Conservation (phyloP, 2,113 vertebrate species). For the Mesocricetus auratus region DNA sequence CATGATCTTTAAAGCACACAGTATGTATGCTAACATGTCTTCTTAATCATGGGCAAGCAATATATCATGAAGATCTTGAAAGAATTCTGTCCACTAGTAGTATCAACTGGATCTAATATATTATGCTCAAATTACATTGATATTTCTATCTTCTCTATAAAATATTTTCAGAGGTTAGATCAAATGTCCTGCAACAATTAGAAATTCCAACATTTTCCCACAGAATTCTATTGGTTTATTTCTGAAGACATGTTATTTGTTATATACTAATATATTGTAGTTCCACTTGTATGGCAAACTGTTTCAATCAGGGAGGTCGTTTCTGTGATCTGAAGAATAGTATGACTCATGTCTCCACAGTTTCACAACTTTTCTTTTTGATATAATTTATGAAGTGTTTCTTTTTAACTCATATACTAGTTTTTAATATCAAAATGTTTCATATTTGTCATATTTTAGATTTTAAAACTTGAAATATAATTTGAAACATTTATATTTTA, state of each 20-base stretch:
- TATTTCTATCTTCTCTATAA: background rate
- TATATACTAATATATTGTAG: background rate
- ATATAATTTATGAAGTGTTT: background rate
- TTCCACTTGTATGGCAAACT: background rate
- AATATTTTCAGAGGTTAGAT: background rate
- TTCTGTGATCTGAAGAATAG: too few relatives aligned
- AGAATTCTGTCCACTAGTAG: background rate
- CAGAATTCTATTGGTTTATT: background rate
- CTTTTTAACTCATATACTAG: background rate
- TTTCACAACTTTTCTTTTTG: background rate
- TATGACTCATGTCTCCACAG: background rate
- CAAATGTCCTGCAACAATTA: background rate
- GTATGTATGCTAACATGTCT: background rate
- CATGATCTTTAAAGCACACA: background rate
- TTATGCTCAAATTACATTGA: background rate
- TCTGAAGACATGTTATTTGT: background rate
- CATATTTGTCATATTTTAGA: background rate
- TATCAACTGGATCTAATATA: background rate
- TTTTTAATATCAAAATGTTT: background rate
- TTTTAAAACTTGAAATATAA: background rate
- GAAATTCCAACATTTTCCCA: background rate
- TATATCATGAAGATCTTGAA: background rate
- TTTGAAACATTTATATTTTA: constrained; percentile 30
- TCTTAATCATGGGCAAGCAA: constrained; percentile 3
- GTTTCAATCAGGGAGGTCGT: too few relatives aligned